Evolutionary conservation across 2,888 invertebrate genomes (phyloP).

Genomic region (Fabriciana adippe): DNA sequence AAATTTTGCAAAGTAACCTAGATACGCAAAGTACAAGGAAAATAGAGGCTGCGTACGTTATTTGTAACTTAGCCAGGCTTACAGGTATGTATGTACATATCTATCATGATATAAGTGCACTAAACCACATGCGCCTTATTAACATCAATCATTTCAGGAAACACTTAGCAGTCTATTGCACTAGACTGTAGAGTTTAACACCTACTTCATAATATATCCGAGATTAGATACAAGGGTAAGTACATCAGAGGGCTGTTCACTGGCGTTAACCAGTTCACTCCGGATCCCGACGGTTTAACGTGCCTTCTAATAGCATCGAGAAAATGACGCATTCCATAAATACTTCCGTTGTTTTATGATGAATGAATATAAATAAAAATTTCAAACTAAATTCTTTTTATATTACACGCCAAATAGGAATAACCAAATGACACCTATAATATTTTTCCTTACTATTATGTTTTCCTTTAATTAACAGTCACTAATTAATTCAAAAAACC

Average conservation of each 20-base stretch:
- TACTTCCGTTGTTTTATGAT: conserved; percentile 37
- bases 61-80: background rate
- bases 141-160: conserved; percentile 24
- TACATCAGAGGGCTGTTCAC: conserved; percentile 25
- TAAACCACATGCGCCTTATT: background rate
- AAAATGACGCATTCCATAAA: conserved; percentile 40
- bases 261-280: conserved; percentile 24
- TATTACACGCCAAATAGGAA: conserved; percentile 7
- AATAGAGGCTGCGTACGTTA: background rate
- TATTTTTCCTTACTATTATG: background rate
- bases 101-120: conserved; percentile 5
- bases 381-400: conserved; percentile 14
- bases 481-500: no score
- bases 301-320: conserved; percentile 35
- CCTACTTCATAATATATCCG: conserved; percentile 22
- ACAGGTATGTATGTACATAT: background rate
- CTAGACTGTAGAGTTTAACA: conserved; percentile 23
- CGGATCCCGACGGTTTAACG: conserved; percentile 26
- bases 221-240: conserved; percentile 27
- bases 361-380: conserved; percentile 32
- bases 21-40: background rate
- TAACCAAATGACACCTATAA: background rate
- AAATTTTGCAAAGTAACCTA: background rate
- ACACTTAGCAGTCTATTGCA: conserved; percentile 13
- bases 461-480: no score